These are phyloP conservation scores for Petrocephalus schoutedeni DNA, from an alignment of 2,797 vertebrate species.

Conservation along the genomic window DNA sequence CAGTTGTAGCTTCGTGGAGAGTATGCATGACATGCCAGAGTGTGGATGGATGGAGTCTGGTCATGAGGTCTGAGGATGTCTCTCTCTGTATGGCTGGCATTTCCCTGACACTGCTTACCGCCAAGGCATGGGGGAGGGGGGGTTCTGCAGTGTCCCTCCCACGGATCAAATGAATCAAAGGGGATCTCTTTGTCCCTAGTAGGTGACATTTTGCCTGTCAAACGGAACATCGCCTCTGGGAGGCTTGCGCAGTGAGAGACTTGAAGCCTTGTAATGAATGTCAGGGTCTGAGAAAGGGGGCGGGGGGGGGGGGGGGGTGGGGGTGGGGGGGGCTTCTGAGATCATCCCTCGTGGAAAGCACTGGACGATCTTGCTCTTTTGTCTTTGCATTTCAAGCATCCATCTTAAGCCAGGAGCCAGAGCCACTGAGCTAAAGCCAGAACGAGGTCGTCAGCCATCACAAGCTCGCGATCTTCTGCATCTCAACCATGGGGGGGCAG, in stretches of 20 bases:
- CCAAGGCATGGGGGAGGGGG: not conserved
- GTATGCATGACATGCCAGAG: not conserved
- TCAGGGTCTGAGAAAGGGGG: not conserved
- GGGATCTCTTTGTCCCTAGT: not conserved
- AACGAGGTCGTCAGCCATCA: not conserved
- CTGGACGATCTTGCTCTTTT: not conserved
- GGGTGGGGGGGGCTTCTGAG: not conserved
- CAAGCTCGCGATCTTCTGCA: not conserved
- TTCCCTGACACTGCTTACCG: not conserved
- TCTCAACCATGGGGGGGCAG: not conserved
- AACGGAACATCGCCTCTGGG: slow-evolving; percentile 1
- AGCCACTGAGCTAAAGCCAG: not conserved
- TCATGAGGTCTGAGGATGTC: not conserved
- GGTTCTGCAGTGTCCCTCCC: not conserved
- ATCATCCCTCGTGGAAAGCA: not conserved
- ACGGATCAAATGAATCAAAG: not conserved
- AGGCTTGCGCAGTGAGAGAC: not conserved
- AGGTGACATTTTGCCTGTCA: slow-evolving; percentile 11
- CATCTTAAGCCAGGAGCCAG: not conserved
- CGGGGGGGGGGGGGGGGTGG: not conserved
- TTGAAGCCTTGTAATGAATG: not conserved
- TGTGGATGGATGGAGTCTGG: not conserved
- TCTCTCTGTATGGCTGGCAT: not conserved
- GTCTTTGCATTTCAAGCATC: not conserved
- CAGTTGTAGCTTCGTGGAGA: not conserved